Evolutionary conservation across 2,888 invertebrate species (phyloP), one percentile per base, ranked within the genome.

Genomic region (Temnothorax unifasciatus): DNA sequence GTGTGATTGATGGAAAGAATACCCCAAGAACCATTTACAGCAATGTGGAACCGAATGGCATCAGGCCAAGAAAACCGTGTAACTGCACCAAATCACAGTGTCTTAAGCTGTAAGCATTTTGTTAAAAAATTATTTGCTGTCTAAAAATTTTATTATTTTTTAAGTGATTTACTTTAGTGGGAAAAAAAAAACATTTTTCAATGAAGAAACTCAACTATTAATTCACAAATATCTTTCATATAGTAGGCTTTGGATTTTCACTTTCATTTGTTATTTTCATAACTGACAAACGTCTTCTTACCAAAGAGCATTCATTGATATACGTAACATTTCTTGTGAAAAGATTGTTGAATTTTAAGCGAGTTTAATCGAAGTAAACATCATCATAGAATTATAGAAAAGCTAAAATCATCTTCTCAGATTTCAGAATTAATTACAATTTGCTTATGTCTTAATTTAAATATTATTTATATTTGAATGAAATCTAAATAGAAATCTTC

Each of bases 61-160:
- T 96, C 85, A 95, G 97, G 88, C 97, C 98, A 1, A 96, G 98
- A 66, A 99, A 99, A 95, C 99, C 99, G 13, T 99, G 99, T 95
- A 99, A 99, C 95, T 99, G 99, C 95, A 99, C 99, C 47, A 99
- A 99, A 95, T 99, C 99, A 2, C 99, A 99, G 94, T 99, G 99
- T 94, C 96, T 99, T 86, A 99, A 99, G 95, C 95, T 99, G 95
- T 99, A 95, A 96, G 96, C 96, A 86, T 54, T 69, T 69, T 41
- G 0, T 77, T 25, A 1, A 25, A 68, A 25, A 52, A 41, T 57
- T 57, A n/a, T n/a, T 29, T 15, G 38, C 0, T 25, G 11, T n/a
- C 18, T 29, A 63, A 75, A 74, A 47, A 61, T 44, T n/a, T 29
- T 29, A 21, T 41, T 4, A 38, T 38, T 34, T 21, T 21, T 71